These are phyloP conservation scores for Gallirallus australis DNA, from an alignment of 2,797 vertebrate species.

Conservation along the genomic window DNA sequence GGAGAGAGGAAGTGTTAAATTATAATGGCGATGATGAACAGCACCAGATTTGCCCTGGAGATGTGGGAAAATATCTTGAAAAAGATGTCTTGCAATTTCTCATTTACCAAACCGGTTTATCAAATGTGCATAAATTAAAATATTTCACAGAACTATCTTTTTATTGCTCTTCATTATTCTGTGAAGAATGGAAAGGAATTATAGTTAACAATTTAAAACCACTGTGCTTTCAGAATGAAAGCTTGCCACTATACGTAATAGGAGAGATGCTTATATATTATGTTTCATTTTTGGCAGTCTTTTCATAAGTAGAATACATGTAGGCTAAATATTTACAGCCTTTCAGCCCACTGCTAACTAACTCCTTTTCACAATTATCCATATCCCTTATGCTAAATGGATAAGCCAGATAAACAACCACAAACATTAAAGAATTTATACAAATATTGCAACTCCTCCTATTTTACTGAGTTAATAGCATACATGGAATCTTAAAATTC, in stretches of 20 bases:
- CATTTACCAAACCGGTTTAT: conserved; percentile 38
- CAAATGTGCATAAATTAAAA: conserved; percentile 49
- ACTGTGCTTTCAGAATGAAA: not conserved
- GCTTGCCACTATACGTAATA: not conserved
- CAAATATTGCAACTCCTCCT: not conserved
- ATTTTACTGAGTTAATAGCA: not conserved
- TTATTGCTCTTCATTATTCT: conserved; percentile 27
- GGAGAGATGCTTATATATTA: not conserved
- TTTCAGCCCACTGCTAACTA: conserved; percentile 6
- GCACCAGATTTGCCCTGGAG: conserved; percentile 28
- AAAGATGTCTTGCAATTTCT: conserved; percentile 19
- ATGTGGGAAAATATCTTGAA: not conserved
- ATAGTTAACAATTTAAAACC: conserved; percentile 18
- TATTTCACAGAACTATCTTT: conserved; percentile 10
- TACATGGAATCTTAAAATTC: not conserved
- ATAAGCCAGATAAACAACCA: conserved; percentile 12
- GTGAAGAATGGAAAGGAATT: not conserved
- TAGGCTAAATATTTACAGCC: conserved; percentile 48
- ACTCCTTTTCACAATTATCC: conserved; percentile 24
- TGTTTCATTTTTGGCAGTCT: not conserved
- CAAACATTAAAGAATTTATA: not conserved
- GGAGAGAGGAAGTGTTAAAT: conserved; percentile 24
- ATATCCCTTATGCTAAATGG: conserved; percentile 4
- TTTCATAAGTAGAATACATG: not conserved
- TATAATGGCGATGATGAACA: conserved; percentile 8